These are phyloP conservation scores for Pseudomyrmex cubaensis DNA, from an alignment of 1,140 invertebrate species.

Conservation along the genomic window DNA sequence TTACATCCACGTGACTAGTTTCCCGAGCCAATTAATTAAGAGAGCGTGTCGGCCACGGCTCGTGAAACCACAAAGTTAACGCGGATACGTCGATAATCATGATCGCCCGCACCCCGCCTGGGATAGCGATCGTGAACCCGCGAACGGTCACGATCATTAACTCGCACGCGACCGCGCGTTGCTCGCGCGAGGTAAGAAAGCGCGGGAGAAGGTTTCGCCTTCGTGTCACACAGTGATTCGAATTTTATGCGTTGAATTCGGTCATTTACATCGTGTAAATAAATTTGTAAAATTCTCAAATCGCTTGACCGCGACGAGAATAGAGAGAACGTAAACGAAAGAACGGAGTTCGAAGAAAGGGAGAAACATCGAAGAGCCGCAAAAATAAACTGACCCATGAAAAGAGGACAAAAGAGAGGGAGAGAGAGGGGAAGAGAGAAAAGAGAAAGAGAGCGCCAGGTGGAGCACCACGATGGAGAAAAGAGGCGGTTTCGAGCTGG, in stretches of 20 bases:
- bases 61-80: slow-evolving; percentile 42
- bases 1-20: slow-evolving; percentile 10
- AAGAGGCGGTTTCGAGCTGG: slow-evolving; percentile 43
- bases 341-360: slow-evolving; percentile 21
- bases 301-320: slow-evolving; percentile 1
- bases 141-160: slow-evolving; percentile 35
- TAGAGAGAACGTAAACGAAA: background rate
- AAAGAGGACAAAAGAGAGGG: background rate
- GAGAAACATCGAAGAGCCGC: slow-evolving; percentile 20
- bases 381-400: slow-evolving; percentile 58
- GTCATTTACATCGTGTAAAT: background rate
- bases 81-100: slow-evolving; percentile 45
- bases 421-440: background rate
- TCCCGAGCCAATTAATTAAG: slow-evolving; percentile 33
- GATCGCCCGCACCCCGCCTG: background rate
- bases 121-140: slow-evolving; percentile 38
- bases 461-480: slow-evolving; percentile 24
- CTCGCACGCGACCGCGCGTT: slow-evolving; percentile 46
- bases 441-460: background rate
- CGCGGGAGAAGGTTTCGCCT: no score
- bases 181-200: slow-evolving; percentile 19
- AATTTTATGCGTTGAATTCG: no score
- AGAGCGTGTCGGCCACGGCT: slow-evolving; percentile 50
- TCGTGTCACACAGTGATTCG: no score
- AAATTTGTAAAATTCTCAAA: background rate